Evolutionary conservation across 2,888 invertebrate species (phyloP).

Genomic region (Atethmia centrago): DNA sequence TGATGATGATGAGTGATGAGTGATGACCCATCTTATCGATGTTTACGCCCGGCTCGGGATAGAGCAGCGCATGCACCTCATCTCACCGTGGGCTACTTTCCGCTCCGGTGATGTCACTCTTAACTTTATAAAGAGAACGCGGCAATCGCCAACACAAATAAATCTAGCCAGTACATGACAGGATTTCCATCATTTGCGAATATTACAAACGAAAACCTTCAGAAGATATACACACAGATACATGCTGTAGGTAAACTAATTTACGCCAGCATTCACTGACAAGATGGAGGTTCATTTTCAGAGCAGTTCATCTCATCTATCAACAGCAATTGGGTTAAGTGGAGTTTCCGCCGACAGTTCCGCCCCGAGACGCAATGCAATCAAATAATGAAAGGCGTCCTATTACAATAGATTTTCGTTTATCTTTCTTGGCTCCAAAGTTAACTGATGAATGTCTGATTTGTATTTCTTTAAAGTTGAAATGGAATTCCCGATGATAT

Average conservation of each 20-base stretch:
- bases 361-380: constrained; percentile 70
- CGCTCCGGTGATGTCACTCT: no score
- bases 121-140: no score
- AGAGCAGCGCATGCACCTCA: no score
- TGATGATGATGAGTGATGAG: no score
- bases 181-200: background rate
- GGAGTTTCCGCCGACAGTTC: constrained; percentile 74
- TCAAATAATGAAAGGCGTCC: constrained; percentile 66
- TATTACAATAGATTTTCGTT: constrained; percentile 55
- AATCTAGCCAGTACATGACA: background rate
- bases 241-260: constrained; percentile 28
- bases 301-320: constrained; percentile 66
- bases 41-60: no score
- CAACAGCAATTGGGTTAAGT: constrained; percentile 81
- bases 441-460: constrained; percentile 12
- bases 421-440: constrained; percentile 28
- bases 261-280: constrained; percentile 38
- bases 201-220: background rate
- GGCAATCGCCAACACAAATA: no score
- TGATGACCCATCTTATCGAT: no score
- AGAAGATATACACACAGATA: constrained; percentile 5
- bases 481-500: constrained; percentile 22
- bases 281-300: constrained; percentile 63
- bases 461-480: constrained; percentile 14
- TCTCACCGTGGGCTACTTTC: no score